phyloP scores from a whole-genome alignment of 2,888 invertebrate genomes.

The Margaritifera margaritifera region DNA sequence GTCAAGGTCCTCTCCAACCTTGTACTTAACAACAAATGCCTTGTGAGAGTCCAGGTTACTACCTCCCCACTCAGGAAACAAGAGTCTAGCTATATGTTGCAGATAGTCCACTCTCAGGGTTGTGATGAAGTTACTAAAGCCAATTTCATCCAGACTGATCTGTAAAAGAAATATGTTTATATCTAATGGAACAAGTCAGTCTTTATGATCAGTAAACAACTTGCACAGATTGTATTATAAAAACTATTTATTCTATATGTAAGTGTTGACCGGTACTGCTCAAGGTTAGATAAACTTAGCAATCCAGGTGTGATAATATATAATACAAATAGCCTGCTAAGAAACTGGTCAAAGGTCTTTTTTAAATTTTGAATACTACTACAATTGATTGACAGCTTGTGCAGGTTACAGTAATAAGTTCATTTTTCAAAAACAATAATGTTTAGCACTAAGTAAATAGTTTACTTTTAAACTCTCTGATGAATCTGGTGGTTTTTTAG shows the following conservation, averaged over 20 bases:
- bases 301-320: neutral
- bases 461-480: too few relatives aligned
- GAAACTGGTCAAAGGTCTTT: too few relatives aligned
- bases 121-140: slow-evolving; percentile 70
- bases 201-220: neutral
- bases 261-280: too few relatives aligned
- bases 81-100: slow-evolving; percentile 59
- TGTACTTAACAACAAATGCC: slow-evolving; percentile 73
- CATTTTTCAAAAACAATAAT: too few relatives aligned
- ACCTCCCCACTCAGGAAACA: slow-evolving; percentile 72
- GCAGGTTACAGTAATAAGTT: too few relatives aligned
- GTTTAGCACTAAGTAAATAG: too few relatives aligned
- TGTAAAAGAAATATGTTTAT: slow-evolving; percentile 35
- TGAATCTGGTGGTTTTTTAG: too few relatives aligned
- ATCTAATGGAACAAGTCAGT: neutral
- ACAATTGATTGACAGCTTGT: too few relatives aligned
- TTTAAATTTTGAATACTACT: too few relatives aligned
- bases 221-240: neutral
- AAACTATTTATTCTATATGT: too few relatives aligned
- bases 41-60: slow-evolving; percentile 72
- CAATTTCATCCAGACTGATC: slow-evolving; percentile 72
- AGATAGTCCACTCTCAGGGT: slow-evolving; percentile 69
- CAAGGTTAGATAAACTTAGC: too few relatives aligned
- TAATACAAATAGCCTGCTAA: too few relatives aligned
- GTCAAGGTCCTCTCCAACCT: slow-evolving; percentile 68